phyloP scores from a whole-genome alignment of 53 echinoderm and acorn worm genomes.

The Pentamera pediparva region DNA sequence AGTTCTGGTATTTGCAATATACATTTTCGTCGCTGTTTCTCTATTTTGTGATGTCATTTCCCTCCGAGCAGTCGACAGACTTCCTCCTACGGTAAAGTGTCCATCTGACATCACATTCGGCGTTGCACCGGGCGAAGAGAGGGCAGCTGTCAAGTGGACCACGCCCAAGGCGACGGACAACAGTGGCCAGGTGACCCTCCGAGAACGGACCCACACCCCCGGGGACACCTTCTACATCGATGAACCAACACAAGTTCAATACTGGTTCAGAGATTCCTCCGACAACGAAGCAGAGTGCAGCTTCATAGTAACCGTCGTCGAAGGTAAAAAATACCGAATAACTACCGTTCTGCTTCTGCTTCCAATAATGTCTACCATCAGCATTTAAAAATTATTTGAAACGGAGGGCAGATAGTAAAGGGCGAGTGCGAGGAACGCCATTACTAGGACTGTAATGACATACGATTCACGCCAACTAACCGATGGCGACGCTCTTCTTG shows the following conservation, averaged over 20 bases:
- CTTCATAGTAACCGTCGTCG: not conserved
- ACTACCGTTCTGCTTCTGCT: not conserved
- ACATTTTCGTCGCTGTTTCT: not conserved
- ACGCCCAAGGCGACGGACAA: not conserved
- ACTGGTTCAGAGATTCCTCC: not conserved
- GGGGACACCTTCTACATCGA: not conserved
- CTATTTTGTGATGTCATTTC: not conserved
- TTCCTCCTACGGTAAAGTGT: slow-evolving; percentile 1
- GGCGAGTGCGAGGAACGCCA: too few relatives aligned
- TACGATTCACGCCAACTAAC: too few relatives aligned
- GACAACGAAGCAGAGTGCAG: not conserved
- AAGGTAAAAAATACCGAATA: slow-evolving; percentile 14
- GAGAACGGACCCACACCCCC: not conserved
- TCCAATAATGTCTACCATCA: not conserved
- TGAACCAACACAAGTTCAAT: not conserved
- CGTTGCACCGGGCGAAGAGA: not conserved
- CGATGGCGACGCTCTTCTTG: too few relatives aligned
- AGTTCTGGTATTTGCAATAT: not conserved
- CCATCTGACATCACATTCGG: not conserved
- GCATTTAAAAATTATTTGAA: not conserved
- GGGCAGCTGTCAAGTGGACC: not conserved
- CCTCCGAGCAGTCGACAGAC: not conserved
- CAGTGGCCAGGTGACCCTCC: not conserved
- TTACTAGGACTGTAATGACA: too few relatives aligned
- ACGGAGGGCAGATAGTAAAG: too few relatives aligned